phyloP scores from a whole-genome alignment of 2,797 vertebrate species.

The Melanotaenia pygmaea region DNA sequence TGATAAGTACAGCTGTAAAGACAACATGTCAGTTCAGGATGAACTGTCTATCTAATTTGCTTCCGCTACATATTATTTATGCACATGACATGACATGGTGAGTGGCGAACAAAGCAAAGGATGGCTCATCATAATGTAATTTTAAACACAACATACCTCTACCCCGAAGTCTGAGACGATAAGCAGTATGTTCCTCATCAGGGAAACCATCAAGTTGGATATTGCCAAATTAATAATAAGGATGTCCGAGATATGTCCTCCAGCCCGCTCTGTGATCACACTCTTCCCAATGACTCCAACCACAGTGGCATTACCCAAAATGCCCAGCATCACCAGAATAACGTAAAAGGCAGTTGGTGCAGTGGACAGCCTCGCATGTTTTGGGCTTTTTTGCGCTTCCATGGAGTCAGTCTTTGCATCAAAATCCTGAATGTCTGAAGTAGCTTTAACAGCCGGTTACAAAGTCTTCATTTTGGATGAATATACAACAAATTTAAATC shows the following conservation, averaged over 20 bases:
- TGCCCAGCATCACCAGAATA: conserved; percentile 79
- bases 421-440: not conserved
- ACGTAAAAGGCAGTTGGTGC: conserved; percentile 71
- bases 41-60: not conserved
- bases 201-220: conserved; percentile 83
- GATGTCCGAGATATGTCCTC: conserved; percentile 79
- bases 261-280: conserved; percentile 56
- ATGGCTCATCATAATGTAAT: not conserved
- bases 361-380: conserved; percentile 61
- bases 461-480: conserved; percentile 21
- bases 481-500: not conserved
- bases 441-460: conserved; percentile 21
- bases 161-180: conserved; percentile 79
- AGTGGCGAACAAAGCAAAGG: not conserved
- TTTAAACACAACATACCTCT: conserved; percentile 64
- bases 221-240: conserved; percentile 86
- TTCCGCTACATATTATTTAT: not conserved
- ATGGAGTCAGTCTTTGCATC: not conserved
- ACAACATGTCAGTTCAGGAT: not conserved
- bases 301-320: conserved; percentile 79
- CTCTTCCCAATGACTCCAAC: conserved; percentile 77
- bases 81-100: not conserved
- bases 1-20: conserved; percentile 72
- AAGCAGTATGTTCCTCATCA: conserved; percentile 80
- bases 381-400: not conserved